Evolutionary conservation across 2,797 vertebrate genomes (phyloP).

Genomic region (Cyclura pinguis): DNA sequence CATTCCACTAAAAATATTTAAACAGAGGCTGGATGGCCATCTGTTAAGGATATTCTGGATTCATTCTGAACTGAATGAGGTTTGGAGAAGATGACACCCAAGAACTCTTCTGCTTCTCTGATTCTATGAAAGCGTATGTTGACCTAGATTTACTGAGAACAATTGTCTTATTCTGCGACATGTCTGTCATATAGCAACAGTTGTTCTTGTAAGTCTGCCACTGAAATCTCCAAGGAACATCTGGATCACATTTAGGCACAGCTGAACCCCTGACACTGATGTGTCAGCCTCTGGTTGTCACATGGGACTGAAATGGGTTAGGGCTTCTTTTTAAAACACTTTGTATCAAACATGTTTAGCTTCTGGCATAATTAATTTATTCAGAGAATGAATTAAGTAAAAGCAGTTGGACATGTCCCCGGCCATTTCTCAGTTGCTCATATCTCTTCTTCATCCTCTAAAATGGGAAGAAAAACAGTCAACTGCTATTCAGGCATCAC

Average conservation of each 20-base stretch:
- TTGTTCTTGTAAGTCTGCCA: neutral
- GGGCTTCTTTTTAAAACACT: neutral
- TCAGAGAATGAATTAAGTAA: conserved; percentile 30
- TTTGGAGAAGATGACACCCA: neutral
- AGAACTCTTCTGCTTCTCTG: neutral
- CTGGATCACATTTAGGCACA: neutral
- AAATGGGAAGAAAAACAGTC: neutral
- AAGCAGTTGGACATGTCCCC: neutral
- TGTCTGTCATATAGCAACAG: neutral
- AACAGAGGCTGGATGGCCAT: neutral
- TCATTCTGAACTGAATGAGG: neutral
- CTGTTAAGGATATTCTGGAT: neutral
- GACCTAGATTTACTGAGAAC: neutral
- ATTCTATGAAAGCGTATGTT: neutral
- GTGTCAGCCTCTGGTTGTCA: neutral
- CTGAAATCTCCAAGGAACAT: neutral
- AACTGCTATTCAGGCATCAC: neutral
- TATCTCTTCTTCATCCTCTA: neutral
- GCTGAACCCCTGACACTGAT: neutral
- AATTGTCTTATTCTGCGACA: neutral
- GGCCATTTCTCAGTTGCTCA: neutral
- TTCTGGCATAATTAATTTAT: conserved; percentile 35
- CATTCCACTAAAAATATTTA: neutral
- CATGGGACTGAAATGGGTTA: neutral
- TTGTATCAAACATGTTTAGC: neutral